Conservation (phyloP, 2,113 vertebrate genomes). For the Strigops habroptila region DNA sequence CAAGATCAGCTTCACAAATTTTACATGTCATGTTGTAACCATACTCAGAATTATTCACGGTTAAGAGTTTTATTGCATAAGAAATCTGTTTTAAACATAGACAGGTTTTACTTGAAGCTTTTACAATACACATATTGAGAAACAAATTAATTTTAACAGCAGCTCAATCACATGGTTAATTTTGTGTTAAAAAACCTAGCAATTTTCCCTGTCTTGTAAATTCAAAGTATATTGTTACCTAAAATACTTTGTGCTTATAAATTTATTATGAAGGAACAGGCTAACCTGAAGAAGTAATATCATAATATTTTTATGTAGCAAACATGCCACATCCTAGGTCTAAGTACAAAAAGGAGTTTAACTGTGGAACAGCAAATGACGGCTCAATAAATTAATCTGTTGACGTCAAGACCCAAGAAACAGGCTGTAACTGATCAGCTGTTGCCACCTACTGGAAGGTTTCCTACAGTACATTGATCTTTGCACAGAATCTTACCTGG, state of each 20-base stretch:
- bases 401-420: background rate
- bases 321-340: fast-evolving
- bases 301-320: fast-evolving
- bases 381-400: background rate
- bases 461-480: background rate
- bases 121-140: background rate
- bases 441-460: slow-evolving; percentile 40
- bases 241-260: background rate
- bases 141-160: background rate
- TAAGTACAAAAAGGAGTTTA: fast-evolving
- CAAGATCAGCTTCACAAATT: background rate
- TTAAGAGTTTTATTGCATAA: background rate
- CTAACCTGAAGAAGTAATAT: background rate
- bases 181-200: background rate
- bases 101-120: background rate
- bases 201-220: background rate
- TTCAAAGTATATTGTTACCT: background rate
- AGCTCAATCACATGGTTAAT: background rate
- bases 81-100: background rate
- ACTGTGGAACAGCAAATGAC: background rate
- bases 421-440: background rate
- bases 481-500: fast-evolving
- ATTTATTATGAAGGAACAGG: background rate
- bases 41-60: background rate
- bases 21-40: background rate